These are phyloP conservation scores for Panagrolaimus sp. DNA, from an alignment of 1,140 invertebrate species.

Conservation along the genomic window DNA sequence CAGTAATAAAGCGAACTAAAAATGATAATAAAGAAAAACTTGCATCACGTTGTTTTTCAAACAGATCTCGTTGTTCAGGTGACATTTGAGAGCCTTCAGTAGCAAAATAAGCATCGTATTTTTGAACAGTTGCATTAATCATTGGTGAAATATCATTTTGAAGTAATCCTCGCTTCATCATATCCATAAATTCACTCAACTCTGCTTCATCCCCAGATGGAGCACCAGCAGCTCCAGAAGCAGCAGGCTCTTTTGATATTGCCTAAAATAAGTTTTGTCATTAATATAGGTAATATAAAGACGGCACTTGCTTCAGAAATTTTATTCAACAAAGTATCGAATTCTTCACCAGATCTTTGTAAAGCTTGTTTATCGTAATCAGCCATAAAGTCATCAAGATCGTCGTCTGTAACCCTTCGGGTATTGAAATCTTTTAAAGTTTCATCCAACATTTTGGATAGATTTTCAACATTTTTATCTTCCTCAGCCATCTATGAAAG, in stretches of 20 bases:
- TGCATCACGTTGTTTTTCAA: not conserved
- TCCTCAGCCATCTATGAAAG: not conserved
- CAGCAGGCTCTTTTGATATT: not conserved
- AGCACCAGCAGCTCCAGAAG: not conserved
- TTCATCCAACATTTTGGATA: constrained; percentile 18
- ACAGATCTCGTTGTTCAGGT: constrained; percentile 1
- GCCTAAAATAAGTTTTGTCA: not conserved
- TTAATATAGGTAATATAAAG: no score
- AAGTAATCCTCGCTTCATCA: not conserved
- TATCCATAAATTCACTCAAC: not conserved
- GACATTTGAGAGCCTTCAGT: not conserved
- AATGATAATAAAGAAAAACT: not conserved
- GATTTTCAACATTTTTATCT: constrained; percentile 1
- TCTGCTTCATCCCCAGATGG: not conserved
- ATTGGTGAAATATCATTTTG: constrained; percentile 5
- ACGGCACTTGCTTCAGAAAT: not conserved
- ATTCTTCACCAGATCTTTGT: constrained; percentile 18
- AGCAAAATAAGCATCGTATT: not conserved
- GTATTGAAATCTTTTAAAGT: constrained; percentile 13
- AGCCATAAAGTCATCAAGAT: constrained; percentile 22
- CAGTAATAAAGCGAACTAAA: not conserved
- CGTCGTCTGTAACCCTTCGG: constrained; percentile 7
- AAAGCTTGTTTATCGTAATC: constrained; percentile 19
- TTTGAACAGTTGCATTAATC: not conserved
- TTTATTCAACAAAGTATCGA: constrained; percentile 5